A percentile compares a stretch with the other conserved stretches of the same genome.
phyloP scores from a whole-genome alignment of 2,797 vertebrate species.

The Oreochromis mossambicus region DNA sequence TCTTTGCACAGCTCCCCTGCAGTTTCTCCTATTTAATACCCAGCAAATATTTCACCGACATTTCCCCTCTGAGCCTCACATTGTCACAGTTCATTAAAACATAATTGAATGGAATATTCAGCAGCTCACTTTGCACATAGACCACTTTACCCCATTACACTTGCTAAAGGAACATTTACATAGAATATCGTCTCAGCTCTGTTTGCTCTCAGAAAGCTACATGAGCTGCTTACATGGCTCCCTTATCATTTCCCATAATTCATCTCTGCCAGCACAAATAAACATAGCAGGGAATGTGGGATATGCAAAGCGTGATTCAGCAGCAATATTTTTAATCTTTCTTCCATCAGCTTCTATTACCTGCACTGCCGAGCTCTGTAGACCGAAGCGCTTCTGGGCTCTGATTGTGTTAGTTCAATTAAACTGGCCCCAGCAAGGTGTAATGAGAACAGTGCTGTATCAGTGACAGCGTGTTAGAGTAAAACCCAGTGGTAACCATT shows the following conservation, averaged over 20 bases:
- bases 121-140: slow-evolving; percentile 38
- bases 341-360: slow-evolving; percentile 54
- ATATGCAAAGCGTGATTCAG: slow-evolving; percentile 39
- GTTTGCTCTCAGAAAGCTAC: slow-evolving; percentile 31
- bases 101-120: slow-evolving; percentile 62
- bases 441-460: slow-evolving; percentile 49
- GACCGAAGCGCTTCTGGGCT: slow-evolving; percentile 24
- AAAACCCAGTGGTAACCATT: not conserved
- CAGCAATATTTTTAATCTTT: slow-evolving; percentile 59
- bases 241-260: slow-evolving; percentile 31
- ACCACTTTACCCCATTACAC: slow-evolving; percentile 37
- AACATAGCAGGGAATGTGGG: slow-evolving; percentile 13
- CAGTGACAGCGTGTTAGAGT: slow-evolving; percentile 26
- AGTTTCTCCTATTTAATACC: slow-evolving; percentile 21
- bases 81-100: slow-evolving; percentile 67
- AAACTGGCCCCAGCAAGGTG: slow-evolving; percentile 38
- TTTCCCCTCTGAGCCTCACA: slow-evolving; percentile 41
- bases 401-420: slow-evolving; percentile 65
- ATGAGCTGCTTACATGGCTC: not conserved
- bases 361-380: slow-evolving; percentile 22
- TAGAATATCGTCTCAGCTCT: slow-evolving; percentile 1
- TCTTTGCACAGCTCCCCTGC: not conserved
- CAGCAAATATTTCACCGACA: slow-evolving; percentile 43
- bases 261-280: slow-evolving; percentile 26
- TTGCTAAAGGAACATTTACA: slow-evolving; percentile 52